Evolutionary conservation across 2,888 invertebrate genomes (phyloP), one percentile per base, ranked within the genome.

Genomic region (Plusia festucae): DNA sequence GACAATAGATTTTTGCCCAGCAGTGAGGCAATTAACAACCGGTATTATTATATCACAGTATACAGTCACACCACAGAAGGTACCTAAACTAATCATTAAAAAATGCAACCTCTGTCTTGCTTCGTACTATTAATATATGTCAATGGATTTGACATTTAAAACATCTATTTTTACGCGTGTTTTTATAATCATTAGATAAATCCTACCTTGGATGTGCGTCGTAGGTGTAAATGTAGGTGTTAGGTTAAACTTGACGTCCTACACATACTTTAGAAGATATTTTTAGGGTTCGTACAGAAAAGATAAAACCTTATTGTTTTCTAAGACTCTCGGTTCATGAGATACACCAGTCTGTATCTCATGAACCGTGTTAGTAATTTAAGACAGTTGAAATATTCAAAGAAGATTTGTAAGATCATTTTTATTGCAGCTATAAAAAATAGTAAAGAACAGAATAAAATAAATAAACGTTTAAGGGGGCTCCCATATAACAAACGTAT

Each of bases 171-270:
- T 80, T 73, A 65, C 49, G 49, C 4, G 0, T 15, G 65, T 67
- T 77, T 77, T 80, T 78, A 61, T 64, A 51, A 65, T 69, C 73
- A 80, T 78, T 77, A 77, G 9, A n/a, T n/a, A 18, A 51, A 60
- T 58, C 24, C 46, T 60, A 56, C 15, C 13, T 34, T 16, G 22
- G n/a, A 30, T 54, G 32, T 18, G 40, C 44, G 15, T 13, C n/a
- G 32, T 55, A 55, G 70, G 56, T 30, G 53, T 65, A 58, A 70
- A 61, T 68, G 59, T 54, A 60, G 58, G 62, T 52, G 53, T 58
- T 52, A 54, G 52, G 30, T 44, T 15, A 60, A 65, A 71, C 71
- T 56, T 44, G 30, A 40, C 64, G 30, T 22, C 64, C 71, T 27
- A 59, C 64, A 13, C 57, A 5, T 20, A 0, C 15, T 55, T 40